Evolutionary conservation across 2,888 invertebrate genomes (phyloP).

Genomic region (Melanchra persicariae): DNA sequence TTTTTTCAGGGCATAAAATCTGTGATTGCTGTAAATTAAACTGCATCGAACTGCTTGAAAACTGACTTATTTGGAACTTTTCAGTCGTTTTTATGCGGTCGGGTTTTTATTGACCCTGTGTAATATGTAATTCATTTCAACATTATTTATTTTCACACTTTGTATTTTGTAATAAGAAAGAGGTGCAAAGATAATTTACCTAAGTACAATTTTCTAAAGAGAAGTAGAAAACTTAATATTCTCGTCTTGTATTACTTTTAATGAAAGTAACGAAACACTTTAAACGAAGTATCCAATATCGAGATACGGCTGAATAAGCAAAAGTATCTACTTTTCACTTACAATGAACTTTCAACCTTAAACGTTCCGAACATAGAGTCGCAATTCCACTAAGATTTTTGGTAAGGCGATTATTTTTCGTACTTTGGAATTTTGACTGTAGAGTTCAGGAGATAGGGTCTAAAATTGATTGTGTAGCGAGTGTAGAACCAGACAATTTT

Average conservation of each 20-base stretch:
- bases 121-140: no score
- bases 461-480: neutral
- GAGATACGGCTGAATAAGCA: constrained; percentile 34
- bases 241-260: constrained; percentile 41
- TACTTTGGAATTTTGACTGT: neutral
- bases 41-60: no score
- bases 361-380: accelerated
- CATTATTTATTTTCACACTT: neutral
- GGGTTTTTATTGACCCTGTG: no score
- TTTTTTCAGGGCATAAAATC: no score
- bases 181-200: neutral
- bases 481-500: constrained; percentile 9
- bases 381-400: neutral
- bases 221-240: constrained; percentile 36
- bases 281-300: constrained; percentile 54
- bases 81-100: no score
- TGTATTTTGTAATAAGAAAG: neutral
- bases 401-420: neutral
- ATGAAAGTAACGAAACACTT: constrained; percentile 58
- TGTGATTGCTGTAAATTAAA: no score
- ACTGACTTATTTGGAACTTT: no score
- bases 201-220: constrained; percentile 23
- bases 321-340: neutral
- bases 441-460: neutral
- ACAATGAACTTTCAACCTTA: constrained; percentile 31